Base-by-base conservation (phyloP, 2,113 vertebrate genomes). In the Eulemur macaco region DNA sequence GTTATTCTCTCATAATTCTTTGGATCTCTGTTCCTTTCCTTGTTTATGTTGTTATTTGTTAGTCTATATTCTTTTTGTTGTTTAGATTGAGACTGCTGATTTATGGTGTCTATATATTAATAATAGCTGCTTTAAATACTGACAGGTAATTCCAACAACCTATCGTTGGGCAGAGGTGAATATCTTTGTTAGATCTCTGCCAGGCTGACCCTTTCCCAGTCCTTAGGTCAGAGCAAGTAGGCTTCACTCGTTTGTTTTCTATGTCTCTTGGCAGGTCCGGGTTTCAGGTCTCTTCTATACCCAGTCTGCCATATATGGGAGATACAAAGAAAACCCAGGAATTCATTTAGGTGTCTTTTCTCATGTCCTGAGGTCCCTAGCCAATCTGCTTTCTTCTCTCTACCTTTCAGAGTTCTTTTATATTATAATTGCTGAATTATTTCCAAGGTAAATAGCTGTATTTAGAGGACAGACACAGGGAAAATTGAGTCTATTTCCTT, bases 361-460 rank as follows among this genome's bases (percentile, higher is more conserved):
- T 50, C n/a, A 68, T 20, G 3, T 52, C 6, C 47, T 60, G 34
- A 58, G 11, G 1, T n/a, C 34, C 23, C 17, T 34, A 23, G 11
- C 4, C 10, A 56, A 7, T 39, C 60, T n/a, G 13, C 25, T 56
- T 56, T 56, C 25, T 78, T 94, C 91, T 69, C 60, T 50, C n/a
- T 5, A 47, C 25, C n/a, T 23, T 42, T 42, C 17, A 27, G 5
- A 58, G 37, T 56, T 8, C 13, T 73, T 29, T 56, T 56, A 56
- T 21, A 56, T 81, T 25, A 10, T n/a, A 12, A 17, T 37, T 8
- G 1, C 4, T 71, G 23, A 68, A 47, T 77, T 69, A 31, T 54
- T 69, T 56, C 18, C 1, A 18, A 8, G 5, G 0, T 34, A 31
- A 45, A 4, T 18, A 3, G 11, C 20, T 60, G 0, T 54, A 39